Percentiles rank a stretch among this genome's conserved stretches.
Evolutionary conservation across 2,113 vertebrate species (phyloP).

Genomic region (Gavia stellata): DNA sequence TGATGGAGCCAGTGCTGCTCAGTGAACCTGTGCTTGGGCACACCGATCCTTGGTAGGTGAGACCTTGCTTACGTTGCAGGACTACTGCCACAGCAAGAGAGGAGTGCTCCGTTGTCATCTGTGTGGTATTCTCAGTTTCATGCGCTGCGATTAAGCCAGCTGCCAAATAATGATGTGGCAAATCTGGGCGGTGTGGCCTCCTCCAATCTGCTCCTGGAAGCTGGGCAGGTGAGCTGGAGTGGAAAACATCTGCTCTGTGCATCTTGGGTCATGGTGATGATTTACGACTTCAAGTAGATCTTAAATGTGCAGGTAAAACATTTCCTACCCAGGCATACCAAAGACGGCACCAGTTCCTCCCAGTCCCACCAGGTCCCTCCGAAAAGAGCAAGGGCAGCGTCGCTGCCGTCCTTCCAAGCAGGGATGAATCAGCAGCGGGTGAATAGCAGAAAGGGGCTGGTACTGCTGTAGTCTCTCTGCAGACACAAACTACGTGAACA

Average conservation of each 20-base stretch:
- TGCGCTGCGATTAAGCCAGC: constrained; percentile 29
- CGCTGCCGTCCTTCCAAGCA: neutral
- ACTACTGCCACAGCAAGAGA: neutral
- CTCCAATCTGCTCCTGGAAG: constrained; percentile 4
- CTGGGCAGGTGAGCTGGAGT: constrained; percentile 30
- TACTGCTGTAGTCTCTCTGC: neutral
- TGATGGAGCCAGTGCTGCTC: neutral
- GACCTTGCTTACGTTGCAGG: neutral
- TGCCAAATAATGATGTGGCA: constrained; percentile 56
- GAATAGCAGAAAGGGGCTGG: constrained; percentile 17
- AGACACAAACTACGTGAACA: neutral
- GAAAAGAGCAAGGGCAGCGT: neutral
- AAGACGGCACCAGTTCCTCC: neutral
- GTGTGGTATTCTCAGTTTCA: constrained; percentile 50
- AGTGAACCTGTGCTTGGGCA: neutral
- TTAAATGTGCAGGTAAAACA: neutral
- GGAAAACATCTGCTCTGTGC: constrained; percentile 38
- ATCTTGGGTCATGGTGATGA: neutral
- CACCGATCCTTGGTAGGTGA: neutral
- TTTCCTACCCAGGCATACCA: neutral
- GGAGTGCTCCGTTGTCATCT: constrained; percentile 30
- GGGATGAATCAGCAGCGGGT: constrained; percentile 35
- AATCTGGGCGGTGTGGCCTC: constrained; percentile 21
- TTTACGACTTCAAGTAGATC: neutral
- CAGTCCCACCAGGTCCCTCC: neutral